Evolutionary conservation across 1,140 invertebrate genomes (phyloP), one percentile per base, ranked within the genome.

Genomic region (Sitobion miscanthi): DNA sequence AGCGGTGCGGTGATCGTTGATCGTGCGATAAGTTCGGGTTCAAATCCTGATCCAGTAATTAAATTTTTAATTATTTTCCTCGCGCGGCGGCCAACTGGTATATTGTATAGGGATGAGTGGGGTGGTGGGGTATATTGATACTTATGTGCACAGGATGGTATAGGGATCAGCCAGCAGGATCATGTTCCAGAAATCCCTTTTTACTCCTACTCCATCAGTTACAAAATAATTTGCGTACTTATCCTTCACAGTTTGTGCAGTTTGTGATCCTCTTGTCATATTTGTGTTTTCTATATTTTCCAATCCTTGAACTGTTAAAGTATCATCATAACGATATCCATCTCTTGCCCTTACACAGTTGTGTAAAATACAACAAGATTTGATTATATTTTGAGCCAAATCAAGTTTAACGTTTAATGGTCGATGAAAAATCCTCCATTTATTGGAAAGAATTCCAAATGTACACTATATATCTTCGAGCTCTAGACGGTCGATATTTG

Each of bases 401-500:
- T 94, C 93, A 35, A 89, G 3, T 23, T 94, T 69, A 0, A 95
- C 94, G 94, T 94, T 94, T 17, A 95, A 83, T 49, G 94, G 87
- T 62, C 92, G 35, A 82, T 94, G 93, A 83, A 94, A 94, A n/a
- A 94, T 94, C 45, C 94, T 87, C 94, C 94, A 94, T 83, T 94
- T 94, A 42, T 93, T 94, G 30, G 38, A 42, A 42, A 42, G 38
- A 2, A 42, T 42, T 42, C 38, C 38, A 42, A 42, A 42, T 42
- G 38, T 42, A 42, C 38, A 42, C 49, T 52, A 52, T 52, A 52
- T 52, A 52, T 52, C 49, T 52, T 14, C 62, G 57, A 57, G 88
- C 54, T 94, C 93, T 62, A 94, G 47, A 94, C 95, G 95, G 94
- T 95, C 95, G 94, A 95, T 95, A 35, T 95, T 94, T 92, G 94